phyloP scores from a whole-genome alignment of 1,140 invertebrate species.

The Oreohelix idahoensis region DNA sequence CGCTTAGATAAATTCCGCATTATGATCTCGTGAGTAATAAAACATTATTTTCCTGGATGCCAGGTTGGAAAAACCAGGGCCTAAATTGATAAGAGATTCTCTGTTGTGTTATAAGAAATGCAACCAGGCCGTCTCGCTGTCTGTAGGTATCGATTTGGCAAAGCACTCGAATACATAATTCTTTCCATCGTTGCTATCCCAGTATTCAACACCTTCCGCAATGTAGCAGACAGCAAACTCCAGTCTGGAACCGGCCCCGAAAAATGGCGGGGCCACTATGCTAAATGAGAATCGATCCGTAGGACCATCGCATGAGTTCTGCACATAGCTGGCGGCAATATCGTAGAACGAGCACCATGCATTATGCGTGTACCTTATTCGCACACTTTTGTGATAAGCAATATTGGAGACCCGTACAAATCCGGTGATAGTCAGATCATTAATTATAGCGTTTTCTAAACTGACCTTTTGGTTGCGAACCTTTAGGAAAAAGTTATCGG shows the following conservation, averaged over 20 bases:
- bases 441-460: slow-evolving; percentile 82
- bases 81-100: background rate
- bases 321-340: slow-evolving; percentile 83
- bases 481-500: slow-evolving; percentile 84
- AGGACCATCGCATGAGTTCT: slow-evolving; percentile 91
- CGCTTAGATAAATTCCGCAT: too few species aligned
- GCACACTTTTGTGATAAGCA: slow-evolving; percentile 91
- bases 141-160: slow-evolving; percentile 62
- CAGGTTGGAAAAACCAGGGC: too few species aligned
- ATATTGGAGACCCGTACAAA: slow-evolving; percentile 90
- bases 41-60: too few species aligned
- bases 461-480: slow-evolving; percentile 83
- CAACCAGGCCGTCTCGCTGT: slow-evolving; percentile 48
- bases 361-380: slow-evolving; percentile 88
- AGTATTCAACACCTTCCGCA: slow-evolving; percentile 83
- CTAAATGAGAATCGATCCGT: slow-evolving; percentile 88
- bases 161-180: slow-evolving; percentile 80
- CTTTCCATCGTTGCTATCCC: slow-evolving; percentile 89
- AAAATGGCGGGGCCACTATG: slow-evolving; percentile 76
- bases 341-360: slow-evolving; percentile 89
- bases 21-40: too few species aligned
- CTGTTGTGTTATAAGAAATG: background rate
- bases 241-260: slow-evolving; percentile 82
- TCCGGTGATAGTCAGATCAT: slow-evolving; percentile 83
- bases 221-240: slow-evolving; percentile 88